Percentiles rank a stretch among this genome's conserved stretches.
Evolutionary conservation across 2,113 vertebrate species (phyloP).

Genomic region (Cinclus mexicanus): DNA sequence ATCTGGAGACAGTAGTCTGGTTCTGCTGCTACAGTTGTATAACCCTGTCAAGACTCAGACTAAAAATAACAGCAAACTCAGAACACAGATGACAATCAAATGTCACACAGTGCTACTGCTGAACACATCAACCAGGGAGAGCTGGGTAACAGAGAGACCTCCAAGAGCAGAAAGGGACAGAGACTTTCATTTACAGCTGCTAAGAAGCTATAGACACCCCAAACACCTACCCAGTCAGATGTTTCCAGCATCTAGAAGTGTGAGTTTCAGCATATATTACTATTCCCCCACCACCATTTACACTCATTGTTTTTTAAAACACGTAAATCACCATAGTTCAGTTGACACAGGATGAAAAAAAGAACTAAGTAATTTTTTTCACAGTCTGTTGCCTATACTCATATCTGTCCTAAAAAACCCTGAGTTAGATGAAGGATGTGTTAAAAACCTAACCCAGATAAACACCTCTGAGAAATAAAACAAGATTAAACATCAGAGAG

Average conservation of each 20-base stretch:
- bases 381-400: neutral
- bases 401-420: neutral
- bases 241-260: neutral
- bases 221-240: neutral
- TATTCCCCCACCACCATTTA: neutral
- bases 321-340: neutral
- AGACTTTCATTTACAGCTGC: neutral
- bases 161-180: neutral
- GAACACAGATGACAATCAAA: constrained; percentile 57
- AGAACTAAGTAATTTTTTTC: neutral
- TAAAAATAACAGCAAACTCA: constrained; percentile 56
- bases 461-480: neutral
- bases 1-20: neutral
- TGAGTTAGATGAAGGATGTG: neutral
- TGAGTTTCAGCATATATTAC: neutral
- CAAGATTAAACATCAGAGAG: constrained; percentile 24
- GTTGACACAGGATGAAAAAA: neutral
- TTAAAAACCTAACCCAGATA: neutral
- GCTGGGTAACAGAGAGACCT: neutral
- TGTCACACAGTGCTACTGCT: neutral
- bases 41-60: constrained; percentile 19
- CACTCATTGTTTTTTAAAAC: neutral
- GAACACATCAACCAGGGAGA: neutral
- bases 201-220: neutral
- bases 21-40: constrained; percentile 16